Evolutionary conservation across 2,113 vertebrate species (phyloP).

Genomic region (Dolichallabes microphthalmus): DNA sequence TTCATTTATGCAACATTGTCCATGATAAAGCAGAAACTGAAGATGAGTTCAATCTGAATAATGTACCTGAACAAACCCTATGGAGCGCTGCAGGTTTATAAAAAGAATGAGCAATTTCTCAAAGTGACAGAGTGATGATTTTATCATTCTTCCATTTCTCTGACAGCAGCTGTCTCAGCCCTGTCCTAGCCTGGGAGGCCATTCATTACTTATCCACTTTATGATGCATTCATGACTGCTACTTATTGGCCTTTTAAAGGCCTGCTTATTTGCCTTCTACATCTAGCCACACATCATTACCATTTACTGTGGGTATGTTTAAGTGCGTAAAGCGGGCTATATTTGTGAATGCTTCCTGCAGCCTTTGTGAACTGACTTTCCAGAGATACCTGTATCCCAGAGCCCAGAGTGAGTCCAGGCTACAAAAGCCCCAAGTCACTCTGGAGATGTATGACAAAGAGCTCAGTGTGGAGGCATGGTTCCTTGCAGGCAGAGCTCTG

Average conservation of each 20-base stretch:
- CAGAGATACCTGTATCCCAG: conserved; percentile 13
- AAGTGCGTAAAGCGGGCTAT: background rate
- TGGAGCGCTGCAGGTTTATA: conserved; percentile 12
- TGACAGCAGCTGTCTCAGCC: conserved; percentile 20
- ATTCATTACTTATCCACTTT: conserved; percentile 29
- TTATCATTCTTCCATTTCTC: conserved; percentile 35
- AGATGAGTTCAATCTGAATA: background rate
- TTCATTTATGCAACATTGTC: background rate
- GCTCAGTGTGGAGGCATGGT: conserved; percentile 54
- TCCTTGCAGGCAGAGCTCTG: conserved; percentile 14
- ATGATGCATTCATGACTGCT: conserved; percentile 34
- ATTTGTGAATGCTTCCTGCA: conserved; percentile 1
- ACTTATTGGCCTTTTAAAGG: conserved; percentile 41
- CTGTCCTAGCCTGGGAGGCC: conserved; percentile 9
- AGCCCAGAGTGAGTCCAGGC: conserved; percentile 55
- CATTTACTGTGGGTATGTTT: conserved; percentile 1
- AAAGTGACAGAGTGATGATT: conserved; percentile 26
- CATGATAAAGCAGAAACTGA: background rate
- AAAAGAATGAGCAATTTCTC: conserved; percentile 10
- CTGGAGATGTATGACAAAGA: conserved; percentile 61
- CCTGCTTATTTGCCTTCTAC: conserved; percentile 25
- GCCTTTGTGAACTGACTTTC: conserved; percentile 23
- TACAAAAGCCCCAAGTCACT: conserved; percentile 62
- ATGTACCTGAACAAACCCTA: conserved; percentile 17
- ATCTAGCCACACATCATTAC: conserved; percentile 6